phyloP scores from a whole-genome alignment of 92 coral and sea anemone species.

The Porites lobata region DNA sequence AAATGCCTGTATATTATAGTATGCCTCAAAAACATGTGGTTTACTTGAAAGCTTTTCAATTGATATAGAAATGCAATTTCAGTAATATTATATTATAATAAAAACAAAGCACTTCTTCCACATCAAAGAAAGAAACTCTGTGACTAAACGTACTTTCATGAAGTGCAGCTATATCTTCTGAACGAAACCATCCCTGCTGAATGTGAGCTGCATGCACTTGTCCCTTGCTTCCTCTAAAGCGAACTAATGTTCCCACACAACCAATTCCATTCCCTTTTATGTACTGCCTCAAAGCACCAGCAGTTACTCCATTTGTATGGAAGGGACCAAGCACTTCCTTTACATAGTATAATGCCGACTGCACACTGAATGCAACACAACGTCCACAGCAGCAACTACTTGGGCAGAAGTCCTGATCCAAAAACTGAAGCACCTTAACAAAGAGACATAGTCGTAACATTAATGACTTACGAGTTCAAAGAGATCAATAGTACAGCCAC shows the following conservation, averaged over 20 bases:
- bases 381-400: neutral
- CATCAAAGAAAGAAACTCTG: too few relatives aligned
- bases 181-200: neutral
- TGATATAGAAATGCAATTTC: too few relatives aligned
- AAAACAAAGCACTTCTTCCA: too few relatives aligned
- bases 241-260: neutral
- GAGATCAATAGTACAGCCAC: too few relatives aligned
- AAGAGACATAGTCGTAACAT: neutral
- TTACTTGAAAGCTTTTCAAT: too few relatives aligned
- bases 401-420: constrained; percentile 12
- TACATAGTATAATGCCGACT: neutral
- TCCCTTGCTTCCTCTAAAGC: neutral
- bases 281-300: neutral
- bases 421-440: constrained; percentile 3
- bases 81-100: too few relatives aligned
- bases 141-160: neutral
- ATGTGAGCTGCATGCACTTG: neutral
- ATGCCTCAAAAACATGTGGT: too few relatives aligned
- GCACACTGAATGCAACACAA: neutral
- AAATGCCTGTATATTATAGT: too few relatives aligned
- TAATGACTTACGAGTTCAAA: neutral
- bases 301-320: neutral
- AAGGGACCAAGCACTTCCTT: neutral
- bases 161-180: neutral
- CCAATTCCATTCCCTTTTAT: neutral